Percentiles rank a stretch among this genome's conserved stretches.
Evolutionary conservation across 2,888 invertebrate species (phyloP).

Genomic region (Notodonta ziczac): DNA sequence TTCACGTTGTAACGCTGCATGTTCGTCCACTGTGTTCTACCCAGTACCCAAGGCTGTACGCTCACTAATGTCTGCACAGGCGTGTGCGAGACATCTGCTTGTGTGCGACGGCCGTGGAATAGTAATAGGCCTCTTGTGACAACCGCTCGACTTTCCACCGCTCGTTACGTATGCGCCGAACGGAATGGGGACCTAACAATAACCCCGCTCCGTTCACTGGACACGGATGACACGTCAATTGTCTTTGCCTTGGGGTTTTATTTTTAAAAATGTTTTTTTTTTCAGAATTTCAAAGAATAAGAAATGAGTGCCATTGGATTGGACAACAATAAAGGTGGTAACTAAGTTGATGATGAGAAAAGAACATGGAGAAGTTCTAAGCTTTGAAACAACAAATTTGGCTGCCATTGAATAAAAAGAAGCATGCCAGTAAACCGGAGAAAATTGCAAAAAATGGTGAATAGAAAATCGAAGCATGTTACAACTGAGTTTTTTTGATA

Average conservation of each 20-base stretch:
- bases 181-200: slow-evolving; percentile 43
- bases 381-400: not conserved
- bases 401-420: not conserved
- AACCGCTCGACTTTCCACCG: slow-evolving; percentile 67
- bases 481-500: too few species aligned
- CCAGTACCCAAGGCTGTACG: slow-evolving; percentile 24
- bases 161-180: slow-evolving; percentile 60
- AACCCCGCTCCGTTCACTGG: slow-evolving; percentile 39
- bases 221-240: slow-evolving; percentile 42
- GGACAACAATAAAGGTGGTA: not conserved
- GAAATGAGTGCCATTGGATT: not conserved
- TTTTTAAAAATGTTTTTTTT: slow-evolving; percentile 35
- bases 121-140: slow-evolving; percentile 62
- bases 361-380: not conserved
- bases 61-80: slow-evolving; percentile 40
- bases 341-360: not conserved
- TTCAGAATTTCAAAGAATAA: slow-evolving; percentile 9
- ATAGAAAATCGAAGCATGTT: too few species aligned
- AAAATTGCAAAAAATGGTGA: not conserved
- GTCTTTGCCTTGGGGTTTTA: slow-evolving; percentile 35
- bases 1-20: not conserved
- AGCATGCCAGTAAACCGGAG: not conserved
- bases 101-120: slow-evolving; percentile 56
- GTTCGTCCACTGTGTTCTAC: slow-evolving; percentile 1
- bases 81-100: slow-evolving; percentile 61